Percentiles rank a stretch among this genome's conserved stretches.
phyloP scores from a whole-genome alignment of 1,140 invertebrate species.

The Mizuhopecten yessoensis region DNA sequence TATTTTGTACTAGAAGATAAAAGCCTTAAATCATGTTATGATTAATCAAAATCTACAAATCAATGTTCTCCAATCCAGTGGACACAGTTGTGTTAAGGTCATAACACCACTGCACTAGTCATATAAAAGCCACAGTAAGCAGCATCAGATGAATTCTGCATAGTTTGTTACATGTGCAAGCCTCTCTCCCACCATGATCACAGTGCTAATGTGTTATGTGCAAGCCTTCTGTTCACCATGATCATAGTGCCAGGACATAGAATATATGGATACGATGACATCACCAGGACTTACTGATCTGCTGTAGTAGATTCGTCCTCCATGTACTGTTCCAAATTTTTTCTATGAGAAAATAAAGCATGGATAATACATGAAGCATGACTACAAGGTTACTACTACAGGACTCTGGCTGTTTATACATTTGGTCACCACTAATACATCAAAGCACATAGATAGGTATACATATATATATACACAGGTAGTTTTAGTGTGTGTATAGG shows the following conservation, averaged over 20 bases:
- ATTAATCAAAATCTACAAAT: neutral
- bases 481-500: neutral
- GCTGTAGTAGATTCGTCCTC: neutral
- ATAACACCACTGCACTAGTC: slow-evolving; percentile 16
- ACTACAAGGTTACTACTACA: slow-evolving; percentile 20
- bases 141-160: slow-evolving; percentile 32
- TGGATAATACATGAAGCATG: slow-evolving; percentile 38
- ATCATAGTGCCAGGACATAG: neutral
- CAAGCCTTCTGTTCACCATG: slow-evolving; percentile 37
- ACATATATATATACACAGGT: neutral
- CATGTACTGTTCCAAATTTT: slow-evolving; percentile 39
- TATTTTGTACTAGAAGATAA: neutral
- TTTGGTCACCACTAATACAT: neutral
- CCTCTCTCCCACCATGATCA: slow-evolving; percentile 31
- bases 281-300: neutral
- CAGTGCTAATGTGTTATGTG: slow-evolving; percentile 38
- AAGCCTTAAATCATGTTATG: neutral
- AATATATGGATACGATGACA: neutral
- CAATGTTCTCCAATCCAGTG: neutral
- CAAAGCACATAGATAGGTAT: neutral
- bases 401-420: neutral
- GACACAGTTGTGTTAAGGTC: neutral
- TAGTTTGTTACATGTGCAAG: slow-evolving; percentile 38
- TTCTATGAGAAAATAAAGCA: slow-evolving; percentile 35
- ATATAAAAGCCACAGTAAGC: slow-evolving; percentile 33